These are phyloP conservation scores for Synanceia verrucosa DNA, from an alignment of 2,797 vertebrate genomes.

Conservation along the genomic window DNA sequence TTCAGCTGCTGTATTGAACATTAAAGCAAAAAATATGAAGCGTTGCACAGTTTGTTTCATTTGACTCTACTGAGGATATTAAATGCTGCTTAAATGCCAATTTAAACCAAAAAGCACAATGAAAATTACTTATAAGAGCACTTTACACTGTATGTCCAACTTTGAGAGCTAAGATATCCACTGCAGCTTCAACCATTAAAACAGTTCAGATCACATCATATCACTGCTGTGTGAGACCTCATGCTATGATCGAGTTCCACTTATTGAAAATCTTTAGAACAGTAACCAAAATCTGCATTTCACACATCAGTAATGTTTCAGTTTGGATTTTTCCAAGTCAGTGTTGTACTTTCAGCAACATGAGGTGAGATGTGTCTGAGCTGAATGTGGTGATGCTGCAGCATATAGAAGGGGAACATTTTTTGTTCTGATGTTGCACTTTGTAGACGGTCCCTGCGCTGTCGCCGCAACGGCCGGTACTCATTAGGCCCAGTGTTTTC, in stretches of 20 bases:
- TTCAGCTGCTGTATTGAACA: neutral
- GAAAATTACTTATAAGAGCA: neutral
- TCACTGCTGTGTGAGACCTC: neutral
- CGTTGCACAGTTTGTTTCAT: neutral
- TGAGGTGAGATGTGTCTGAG: no score
- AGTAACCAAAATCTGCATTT: neutral
- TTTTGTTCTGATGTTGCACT: no score
- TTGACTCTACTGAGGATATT: constrained; percentile 5
- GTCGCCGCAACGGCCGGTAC: no score
- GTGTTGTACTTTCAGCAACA: no score
- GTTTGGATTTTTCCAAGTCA: neutral
- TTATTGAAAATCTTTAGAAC: neutral
- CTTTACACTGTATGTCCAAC: neutral
- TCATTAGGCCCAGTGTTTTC: no score
- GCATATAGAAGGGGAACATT: no score
- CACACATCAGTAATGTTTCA: neutral
- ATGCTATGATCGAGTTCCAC: neutral
- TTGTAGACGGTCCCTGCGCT: no score
- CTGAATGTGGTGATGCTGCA: no score
- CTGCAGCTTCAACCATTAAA: neutral
- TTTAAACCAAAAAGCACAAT: neutral
- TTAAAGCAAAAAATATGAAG: neutral
- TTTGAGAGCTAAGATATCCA: neutral
- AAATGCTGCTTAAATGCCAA: neutral
- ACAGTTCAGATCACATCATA: neutral